Evolutionary conservation across 2,113 vertebrate species (phyloP).

Genomic region (Stigmatopora argus): DNA sequence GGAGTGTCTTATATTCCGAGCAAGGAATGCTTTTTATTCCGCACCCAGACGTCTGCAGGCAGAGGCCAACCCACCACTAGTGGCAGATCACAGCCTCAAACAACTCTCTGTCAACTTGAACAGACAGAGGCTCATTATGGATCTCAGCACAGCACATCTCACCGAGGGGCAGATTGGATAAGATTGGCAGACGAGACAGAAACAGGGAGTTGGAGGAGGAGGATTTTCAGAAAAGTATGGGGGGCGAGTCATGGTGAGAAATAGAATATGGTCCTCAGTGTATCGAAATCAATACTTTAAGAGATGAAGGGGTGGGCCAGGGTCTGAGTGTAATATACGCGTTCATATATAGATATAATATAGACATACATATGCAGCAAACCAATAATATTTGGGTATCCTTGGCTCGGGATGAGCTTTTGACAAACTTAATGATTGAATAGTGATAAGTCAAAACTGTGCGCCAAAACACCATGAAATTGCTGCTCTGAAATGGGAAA

Average conservation of each 20-base stretch:
- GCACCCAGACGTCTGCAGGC: slow-evolving; percentile 19
- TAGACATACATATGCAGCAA: no score
- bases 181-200: slow-evolving; percentile 21
- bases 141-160: slow-evolving; percentile 42
- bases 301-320: no score
- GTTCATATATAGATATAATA: no score
- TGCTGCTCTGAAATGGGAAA: no score
- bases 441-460: no score
- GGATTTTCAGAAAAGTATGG: slow-evolving; percentile 5
- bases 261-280: slow-evolving; percentile 15
- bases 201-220: slow-evolving; percentile 17
- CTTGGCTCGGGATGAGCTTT: no score
- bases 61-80: slow-evolving; percentile 23
- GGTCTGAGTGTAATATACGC: no score
- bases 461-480: no score
- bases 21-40: slow-evolving; percentile 40
- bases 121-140: slow-evolving; percentile 66
- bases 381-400: no score
- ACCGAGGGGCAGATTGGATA: slow-evolving; percentile 35
- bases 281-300: slow-evolving; percentile 4
- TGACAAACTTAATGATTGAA: no score
- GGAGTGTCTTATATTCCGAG: slow-evolving; percentile 29
- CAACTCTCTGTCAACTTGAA: slow-evolving; percentile 53
- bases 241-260: background rate
- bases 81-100: slow-evolving; percentile 58